Evolutionary conservation across 2,888 invertebrate genomes (phyloP).

Genomic region (Melipona bicolor): DNA sequence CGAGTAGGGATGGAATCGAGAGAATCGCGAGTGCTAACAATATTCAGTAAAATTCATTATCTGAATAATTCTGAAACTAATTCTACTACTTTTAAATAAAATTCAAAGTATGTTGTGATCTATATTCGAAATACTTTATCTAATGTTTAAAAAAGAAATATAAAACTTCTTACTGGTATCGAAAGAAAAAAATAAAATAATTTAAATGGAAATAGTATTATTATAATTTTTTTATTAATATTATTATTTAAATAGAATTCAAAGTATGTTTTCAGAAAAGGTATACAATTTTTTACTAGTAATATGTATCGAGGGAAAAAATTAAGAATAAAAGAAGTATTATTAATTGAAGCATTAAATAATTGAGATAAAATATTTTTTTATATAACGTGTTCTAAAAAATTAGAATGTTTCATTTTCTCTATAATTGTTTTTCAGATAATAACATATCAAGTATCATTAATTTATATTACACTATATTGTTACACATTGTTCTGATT

Average conservation of each 20-base stretch:
- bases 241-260: too few species aligned
- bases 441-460: too few species aligned
- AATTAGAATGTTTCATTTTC: neutral
- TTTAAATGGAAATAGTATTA: too few species aligned
- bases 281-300: too few species aligned
- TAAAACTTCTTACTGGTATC: neutral
- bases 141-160: neutral
- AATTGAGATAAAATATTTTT: neutral
- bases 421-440: too few species aligned
- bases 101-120: too few species aligned
- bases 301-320: too few species aligned
- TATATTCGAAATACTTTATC: too few species aligned
- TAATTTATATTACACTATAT: too few species aligned
- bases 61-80: neutral
- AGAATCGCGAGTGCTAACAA: neutral
- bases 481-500: too few species aligned
- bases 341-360: neutral
- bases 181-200: neutral
- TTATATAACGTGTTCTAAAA: neutral
- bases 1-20: constrained; percentile 31
- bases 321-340: neutral
- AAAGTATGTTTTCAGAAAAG: too few species aligned
- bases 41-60: neutral
- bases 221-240: too few species aligned
- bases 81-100: neutral